Evolutionary conservation across 2,113 vertebrate species (phyloP), one percentile per base, ranked within the genome.

Genomic region (Strix aluco): DNA sequence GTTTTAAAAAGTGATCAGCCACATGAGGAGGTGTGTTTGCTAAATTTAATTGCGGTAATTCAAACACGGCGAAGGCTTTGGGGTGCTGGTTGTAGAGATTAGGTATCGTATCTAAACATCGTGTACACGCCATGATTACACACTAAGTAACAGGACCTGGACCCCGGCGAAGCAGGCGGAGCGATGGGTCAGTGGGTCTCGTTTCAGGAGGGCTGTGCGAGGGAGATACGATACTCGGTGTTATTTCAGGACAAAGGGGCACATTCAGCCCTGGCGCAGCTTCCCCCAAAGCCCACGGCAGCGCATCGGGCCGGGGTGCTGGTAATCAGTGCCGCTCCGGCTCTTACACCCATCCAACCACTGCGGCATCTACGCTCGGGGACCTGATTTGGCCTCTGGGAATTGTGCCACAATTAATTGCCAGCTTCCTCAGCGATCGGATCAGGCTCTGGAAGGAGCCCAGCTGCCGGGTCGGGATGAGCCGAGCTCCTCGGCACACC

Each of bases 231-330:
- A 34, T 15, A 3, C 13, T n/a, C 1, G 2, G n/a, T 7, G 82
- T 14, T 42, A 2, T 32, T 36, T 27, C 22, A 26, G 81, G 42
- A 34, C 62, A 47, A 36, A 75, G 20, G 38, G 69, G 15, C 67
- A 10, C 34, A 0, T 36, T 67, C 70, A 55, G 86, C 70, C 46
- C 52, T 2, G 0, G 52, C 6, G 0, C 54, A 26, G 49, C 82
- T 77, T 57, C 36, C 40, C 75, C 26, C 11, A 1, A 18, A 72
- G 30, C 8, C 62, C 71, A 5, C 0, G 0, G 27, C 49, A 2
- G 20, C 1, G 23, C 26, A 2, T 5, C 1, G 1, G 46, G 58
- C 40, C n/a, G 67, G 22, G 44, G 11, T 3, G 0, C 0, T 0
- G 40, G 42, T 20, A 6, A 15, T 6, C 1, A 2, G 46, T 26